Conservation (phyloP, 2,888 invertebrate genomes). For the Melinaea menophilus region DNA sequence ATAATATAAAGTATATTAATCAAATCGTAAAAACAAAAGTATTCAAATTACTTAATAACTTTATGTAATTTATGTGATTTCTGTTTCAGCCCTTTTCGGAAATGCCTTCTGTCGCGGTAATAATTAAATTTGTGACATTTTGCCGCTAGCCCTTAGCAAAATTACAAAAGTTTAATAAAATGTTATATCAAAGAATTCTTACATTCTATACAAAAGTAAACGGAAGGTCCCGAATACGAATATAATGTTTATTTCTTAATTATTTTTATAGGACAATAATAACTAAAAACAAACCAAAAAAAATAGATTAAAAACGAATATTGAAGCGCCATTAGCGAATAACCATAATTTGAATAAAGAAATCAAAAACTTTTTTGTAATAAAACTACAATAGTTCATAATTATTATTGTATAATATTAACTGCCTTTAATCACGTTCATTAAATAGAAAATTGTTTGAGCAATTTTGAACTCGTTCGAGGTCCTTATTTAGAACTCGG, state of each 20-base stretch:
- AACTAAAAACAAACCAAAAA: too few species aligned
- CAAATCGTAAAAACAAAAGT: background rate
- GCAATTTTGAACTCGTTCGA: too few species aligned
- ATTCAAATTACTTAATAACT: background rate
- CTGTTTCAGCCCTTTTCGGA: conserved; percentile 25
- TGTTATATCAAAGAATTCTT: conserved; percentile 32
- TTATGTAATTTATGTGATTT: conserved; percentile 28
- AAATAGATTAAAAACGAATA: too few species aligned
- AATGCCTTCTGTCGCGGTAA: conserved; percentile 33
- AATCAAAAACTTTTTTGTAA: conserved; percentile 16
- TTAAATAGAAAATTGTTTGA: too few species aligned
- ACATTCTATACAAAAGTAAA: conserved; percentile 39
- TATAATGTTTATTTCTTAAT: too few species aligned
- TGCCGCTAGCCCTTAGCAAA: conserved; percentile 37
- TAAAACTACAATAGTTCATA: background rate
- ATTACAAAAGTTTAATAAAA: conserved; percentile 49
- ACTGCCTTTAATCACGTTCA: too few species aligned
- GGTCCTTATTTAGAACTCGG: too few species aligned
- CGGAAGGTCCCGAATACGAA: too few species aligned
- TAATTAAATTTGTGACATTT: conserved; percentile 51
- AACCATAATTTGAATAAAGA: too few species aligned
- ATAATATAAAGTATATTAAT: background rate
- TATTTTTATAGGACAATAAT: too few species aligned
- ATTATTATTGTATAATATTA: too few species aligned
- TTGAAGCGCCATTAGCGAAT: too few species aligned